A percentile compares a stretch with the other conserved stretches of the same genome.
Conservation (phyloP, 2,797 vertebrate species). For the Poeciliopsis turneri region DNA sequence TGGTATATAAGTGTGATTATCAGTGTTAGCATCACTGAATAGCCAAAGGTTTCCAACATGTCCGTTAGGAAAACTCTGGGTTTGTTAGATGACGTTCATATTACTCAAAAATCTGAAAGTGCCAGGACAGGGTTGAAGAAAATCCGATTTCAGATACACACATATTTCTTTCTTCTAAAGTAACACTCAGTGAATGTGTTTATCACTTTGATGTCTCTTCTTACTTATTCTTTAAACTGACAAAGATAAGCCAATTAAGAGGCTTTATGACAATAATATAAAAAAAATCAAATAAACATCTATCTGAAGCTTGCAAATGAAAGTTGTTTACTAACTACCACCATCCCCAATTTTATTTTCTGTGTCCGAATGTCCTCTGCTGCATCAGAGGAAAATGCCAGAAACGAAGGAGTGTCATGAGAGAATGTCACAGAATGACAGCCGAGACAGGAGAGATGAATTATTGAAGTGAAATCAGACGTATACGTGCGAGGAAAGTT, state of each 20-base stretch:
- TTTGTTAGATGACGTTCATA: not conserved
- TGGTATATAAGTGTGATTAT: not conserved
- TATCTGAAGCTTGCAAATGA: not conserved
- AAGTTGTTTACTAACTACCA: not conserved
- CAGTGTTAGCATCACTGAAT: not conserved
- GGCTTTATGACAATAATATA: not conserved
- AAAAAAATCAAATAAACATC: not conserved
- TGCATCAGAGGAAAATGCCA: conserved; percentile 11
- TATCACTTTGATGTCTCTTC: not conserved
- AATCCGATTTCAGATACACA: not conserved
- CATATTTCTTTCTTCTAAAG: not conserved
- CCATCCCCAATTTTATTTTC: not conserved
- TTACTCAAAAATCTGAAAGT: not conserved
- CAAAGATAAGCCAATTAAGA: not conserved
- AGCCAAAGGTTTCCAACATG: not conserved
- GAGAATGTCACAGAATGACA: conserved; percentile 11
- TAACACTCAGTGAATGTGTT: not conserved
- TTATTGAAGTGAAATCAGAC: conserved; percentile 10
- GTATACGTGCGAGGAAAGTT: conserved; percentile 5
- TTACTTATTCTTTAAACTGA: not conserved
- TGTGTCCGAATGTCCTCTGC: not conserved
- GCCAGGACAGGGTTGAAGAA: not conserved
- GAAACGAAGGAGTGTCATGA: conserved; percentile 13
- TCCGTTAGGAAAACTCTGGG: not conserved
- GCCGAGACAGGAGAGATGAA: conserved; percentile 14